Conservation (phyloP, 35 echinoderm and acorn worm species). For the Chiridota heheva region DNA sequence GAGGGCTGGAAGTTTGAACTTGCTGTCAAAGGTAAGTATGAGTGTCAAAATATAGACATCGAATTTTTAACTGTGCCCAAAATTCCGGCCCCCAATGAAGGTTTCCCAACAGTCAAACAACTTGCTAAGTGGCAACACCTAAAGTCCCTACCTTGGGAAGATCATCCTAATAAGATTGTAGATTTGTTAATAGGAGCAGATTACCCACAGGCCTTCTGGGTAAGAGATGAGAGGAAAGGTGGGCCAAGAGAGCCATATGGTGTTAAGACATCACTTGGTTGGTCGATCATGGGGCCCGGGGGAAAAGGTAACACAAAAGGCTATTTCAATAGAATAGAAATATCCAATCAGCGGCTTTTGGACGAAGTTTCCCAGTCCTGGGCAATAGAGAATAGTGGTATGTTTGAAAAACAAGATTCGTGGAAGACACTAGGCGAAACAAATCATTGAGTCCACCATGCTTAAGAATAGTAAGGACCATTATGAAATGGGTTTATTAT, state of each 20-base stretch:
- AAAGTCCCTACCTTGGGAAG: not conserved
- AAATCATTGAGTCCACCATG: slow-evolving; percentile 36
- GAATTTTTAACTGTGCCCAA: slow-evolving; percentile 39
- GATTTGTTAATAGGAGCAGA: slow-evolving; percentile 21
- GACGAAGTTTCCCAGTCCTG: slow-evolving; percentile 23
- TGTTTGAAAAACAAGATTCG: slow-evolving; percentile 35
- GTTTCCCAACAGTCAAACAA: not conserved
- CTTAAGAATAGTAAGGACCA: slow-evolving; percentile 1
- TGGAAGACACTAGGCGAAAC: slow-evolving; percentile 35
- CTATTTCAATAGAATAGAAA: not conserved
- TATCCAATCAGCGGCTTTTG: slow-evolving; percentile 23
- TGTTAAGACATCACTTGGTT: slow-evolving; percentile 13
- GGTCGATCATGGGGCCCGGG: slow-evolving; percentile 14
- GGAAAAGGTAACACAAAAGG: not conserved
- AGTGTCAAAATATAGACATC: not conserved
- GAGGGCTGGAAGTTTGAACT: slow-evolving; percentile 12
- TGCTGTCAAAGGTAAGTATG: slow-evolving; percentile 21
- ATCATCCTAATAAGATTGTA: not conserved
- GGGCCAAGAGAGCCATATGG: slow-evolving; percentile 15
- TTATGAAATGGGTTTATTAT: slow-evolving; percentile 50
- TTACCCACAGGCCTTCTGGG: slow-evolving; percentile 14
- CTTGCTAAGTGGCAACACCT: slow-evolving; percentile 12
- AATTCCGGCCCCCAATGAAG: slow-evolving; percentile 5
- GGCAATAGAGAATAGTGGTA: slow-evolving; percentile 48
- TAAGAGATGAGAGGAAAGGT: not conserved